phyloP scores from a whole-genome alignment of 1,140 invertebrate genomes.

The Rhyacophila brunnea region DNA sequence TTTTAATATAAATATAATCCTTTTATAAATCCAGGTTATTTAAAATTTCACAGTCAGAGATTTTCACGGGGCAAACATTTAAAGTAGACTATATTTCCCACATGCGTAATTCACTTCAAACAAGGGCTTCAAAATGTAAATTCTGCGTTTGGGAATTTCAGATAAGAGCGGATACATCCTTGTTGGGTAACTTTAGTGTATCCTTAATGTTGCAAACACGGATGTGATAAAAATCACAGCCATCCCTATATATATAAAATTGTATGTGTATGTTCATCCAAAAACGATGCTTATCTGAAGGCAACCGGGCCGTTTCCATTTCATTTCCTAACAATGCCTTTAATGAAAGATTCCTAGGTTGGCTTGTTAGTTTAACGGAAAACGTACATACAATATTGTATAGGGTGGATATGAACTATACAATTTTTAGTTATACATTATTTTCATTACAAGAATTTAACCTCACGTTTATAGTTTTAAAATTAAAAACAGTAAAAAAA shows the following conservation, averaged over 20 bases:
- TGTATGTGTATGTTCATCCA: constrained; percentile 9
- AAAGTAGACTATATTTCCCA: constrained; percentile 1
- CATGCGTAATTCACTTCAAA: constrained; percentile 24
- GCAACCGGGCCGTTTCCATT: constrained; percentile 18
- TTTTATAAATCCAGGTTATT: too few species aligned
- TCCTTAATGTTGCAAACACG: constrained; percentile 13
- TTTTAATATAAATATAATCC: too few species aligned
- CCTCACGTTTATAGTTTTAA: too few species aligned
- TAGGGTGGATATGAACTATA: not conserved
- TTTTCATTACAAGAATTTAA: too few species aligned
- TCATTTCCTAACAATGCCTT: constrained; percentile 23
- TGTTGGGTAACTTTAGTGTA: constrained; percentile 5
- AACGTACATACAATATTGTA: constrained; percentile 1
- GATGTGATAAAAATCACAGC: constrained; percentile 31
- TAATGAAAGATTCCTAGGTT: constrained; percentile 19
- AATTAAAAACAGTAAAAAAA: too few species aligned
- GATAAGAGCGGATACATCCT: constrained; percentile 22
- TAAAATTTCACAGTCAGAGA: too few species aligned
- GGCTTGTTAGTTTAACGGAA: constrained; percentile 14
- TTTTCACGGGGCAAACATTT: too few species aligned
- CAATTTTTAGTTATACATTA: too few species aligned
- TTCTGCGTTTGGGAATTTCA: constrained; percentile 31
- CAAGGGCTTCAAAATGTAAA: constrained; percentile 30
- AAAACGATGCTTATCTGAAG: constrained; percentile 15
- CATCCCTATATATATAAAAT: constrained; percentile 11